These are phyloP conservation scores for Megalurothrips usitatus DNA, from an alignment of 2,888 invertebrate genomes.

Conservation along the genomic window DNA sequence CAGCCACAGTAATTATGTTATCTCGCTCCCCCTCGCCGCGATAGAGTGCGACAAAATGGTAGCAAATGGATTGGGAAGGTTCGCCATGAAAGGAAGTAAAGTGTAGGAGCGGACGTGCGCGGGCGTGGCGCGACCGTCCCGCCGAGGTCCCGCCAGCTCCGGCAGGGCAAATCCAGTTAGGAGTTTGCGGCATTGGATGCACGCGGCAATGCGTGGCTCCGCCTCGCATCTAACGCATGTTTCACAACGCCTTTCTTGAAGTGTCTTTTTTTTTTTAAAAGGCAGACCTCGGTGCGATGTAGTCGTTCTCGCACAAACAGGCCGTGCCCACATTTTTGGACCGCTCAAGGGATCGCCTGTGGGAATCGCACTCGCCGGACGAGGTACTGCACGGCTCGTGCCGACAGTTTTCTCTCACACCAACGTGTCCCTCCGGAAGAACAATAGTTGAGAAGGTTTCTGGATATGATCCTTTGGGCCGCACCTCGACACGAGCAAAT, in stretches of 20 bases:
- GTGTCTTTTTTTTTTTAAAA: background rate
- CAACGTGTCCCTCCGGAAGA: no score
- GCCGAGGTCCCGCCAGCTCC: background rate
- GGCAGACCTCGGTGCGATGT: no score
- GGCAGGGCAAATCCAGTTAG: background rate
- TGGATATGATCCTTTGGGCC: no score
- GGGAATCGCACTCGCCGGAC: no score
- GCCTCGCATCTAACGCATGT: background rate
- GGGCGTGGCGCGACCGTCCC: background rate
- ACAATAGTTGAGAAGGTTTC: no score
- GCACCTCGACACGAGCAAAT: no score
- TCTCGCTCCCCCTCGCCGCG: background rate
- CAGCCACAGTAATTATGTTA: background rate
- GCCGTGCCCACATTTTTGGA: no score
- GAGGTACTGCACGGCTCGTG: no score
- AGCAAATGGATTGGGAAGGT: background rate
- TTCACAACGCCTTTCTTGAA: background rate
- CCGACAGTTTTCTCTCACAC: no score
- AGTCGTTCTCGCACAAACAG: no score
- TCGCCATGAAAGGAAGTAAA: background rate
- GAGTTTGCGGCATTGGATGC: background rate
- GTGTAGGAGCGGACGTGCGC: background rate
- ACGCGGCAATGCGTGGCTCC: background rate
- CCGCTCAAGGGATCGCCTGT: no score
- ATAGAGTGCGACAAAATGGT: background rate